Evolutionary conservation across 1,140 invertebrate species (phyloP).

Genomic region (Drosophila subobscura): DNA sequence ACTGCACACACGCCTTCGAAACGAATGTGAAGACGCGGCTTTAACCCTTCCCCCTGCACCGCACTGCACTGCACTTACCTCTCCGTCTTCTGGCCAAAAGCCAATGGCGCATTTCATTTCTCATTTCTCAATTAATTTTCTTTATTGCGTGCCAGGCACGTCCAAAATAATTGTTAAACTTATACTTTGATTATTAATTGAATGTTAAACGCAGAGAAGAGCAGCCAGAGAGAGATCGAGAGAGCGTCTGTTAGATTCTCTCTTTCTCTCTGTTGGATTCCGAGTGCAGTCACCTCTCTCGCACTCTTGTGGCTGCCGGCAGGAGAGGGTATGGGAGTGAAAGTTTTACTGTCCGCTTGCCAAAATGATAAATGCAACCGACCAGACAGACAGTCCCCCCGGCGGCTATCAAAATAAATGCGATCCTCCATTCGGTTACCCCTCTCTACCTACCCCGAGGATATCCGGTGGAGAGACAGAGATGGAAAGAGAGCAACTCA

Average conservation of each 20-base stretch:
- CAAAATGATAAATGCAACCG: conserved; percentile 56
- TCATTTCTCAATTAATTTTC: conserved; percentile 31
- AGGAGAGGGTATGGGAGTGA: conserved; percentile 22
- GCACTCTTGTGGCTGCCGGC: neutral
- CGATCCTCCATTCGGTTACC: neutral
- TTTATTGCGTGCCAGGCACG: conserved; percentile 49
- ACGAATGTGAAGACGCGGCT: conserved; percentile 26
- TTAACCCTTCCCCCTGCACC: conserved; percentile 11
- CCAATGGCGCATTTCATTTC: conserved; percentile 74
- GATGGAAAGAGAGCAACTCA: conserved; percentile 5
- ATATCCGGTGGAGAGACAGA: conserved; percentile 55
- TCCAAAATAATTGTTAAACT: conserved; percentile 43
- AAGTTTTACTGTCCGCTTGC: conserved; percentile 42
- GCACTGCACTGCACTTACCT: neutral
- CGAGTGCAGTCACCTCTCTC: conserved; percentile 17
- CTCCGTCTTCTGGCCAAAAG: conserved; percentile 9
- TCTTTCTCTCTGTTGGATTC: conserved; percentile 23
- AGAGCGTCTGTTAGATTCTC: no score
- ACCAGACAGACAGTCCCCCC: conserved; percentile 23
- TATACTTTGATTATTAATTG: conserved; percentile 48
- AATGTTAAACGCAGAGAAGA: conserved; percentile 31
- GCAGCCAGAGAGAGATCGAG: no score
- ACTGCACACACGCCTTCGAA: conserved; percentile 55
- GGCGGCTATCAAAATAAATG: conserved; percentile 32
- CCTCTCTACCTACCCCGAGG: conserved; percentile 39